Evolutionary conservation across 2,113 vertebrate genomes (phyloP).

Genomic region (Orcinus orca): DNA sequence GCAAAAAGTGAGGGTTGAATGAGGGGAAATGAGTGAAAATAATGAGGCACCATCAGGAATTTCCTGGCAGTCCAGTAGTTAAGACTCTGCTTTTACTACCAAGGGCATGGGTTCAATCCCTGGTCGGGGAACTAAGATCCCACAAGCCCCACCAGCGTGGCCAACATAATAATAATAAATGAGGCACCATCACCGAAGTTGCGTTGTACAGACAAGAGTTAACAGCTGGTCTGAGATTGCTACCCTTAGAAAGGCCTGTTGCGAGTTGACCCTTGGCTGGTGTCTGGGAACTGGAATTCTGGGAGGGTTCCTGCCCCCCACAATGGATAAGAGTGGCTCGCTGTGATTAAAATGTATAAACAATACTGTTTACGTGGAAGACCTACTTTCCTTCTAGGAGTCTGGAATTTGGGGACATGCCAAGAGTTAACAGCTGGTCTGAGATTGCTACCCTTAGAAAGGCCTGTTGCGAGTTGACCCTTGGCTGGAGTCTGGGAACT

Average conservation of each 20-base stretch:
- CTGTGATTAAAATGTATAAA: too few species aligned
- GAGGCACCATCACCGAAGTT: neutral
- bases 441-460: neutral
- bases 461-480: rapidly evolving
- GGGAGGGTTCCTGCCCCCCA: too few species aligned
- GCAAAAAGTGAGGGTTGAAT: neutral
- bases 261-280: too few species aligned
- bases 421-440: neutral
- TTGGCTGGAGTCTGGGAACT: neutral
- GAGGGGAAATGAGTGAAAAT: neutral
- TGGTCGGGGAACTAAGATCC: too few species aligned
- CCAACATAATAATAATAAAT: too few species aligned
- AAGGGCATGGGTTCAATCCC: too few species aligned
- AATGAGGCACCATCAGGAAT: neutral
- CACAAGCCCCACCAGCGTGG: too few species aligned
- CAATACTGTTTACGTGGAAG: rapidly evolving
- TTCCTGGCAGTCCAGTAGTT: too few species aligned
- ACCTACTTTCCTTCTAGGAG: neutral
- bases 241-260: too few species aligned
- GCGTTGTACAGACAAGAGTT: too few species aligned
- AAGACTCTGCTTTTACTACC: too few species aligned
- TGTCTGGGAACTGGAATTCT: neutral
- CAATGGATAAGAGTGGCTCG: rapidly evolving
- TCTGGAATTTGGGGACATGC: rapidly evolving
- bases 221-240: neutral